Base-by-base conservation (phyloP, 2,888 invertebrate genomes). In the Perithous albicinctus region DNA sequence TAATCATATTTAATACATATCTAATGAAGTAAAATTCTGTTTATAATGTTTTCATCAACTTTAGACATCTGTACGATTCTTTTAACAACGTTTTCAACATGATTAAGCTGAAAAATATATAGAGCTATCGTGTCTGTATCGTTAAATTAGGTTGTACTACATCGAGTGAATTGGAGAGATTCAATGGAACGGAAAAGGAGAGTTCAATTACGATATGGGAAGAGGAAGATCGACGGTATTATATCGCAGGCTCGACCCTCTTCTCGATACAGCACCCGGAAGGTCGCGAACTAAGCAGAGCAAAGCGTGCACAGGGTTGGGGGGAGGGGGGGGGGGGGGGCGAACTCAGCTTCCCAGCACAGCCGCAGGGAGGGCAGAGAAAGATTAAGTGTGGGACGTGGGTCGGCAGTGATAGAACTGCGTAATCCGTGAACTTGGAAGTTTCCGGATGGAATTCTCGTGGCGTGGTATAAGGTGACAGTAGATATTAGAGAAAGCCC, bases 401-500 rank as follows among this genome's bases (percentile, higher is more conserved):
- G 91, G 89, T 89, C 87, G 86, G 85, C 87, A 88, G 88, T 89
- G 92, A 92, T 91, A 91, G 89, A 91, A 72, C 90, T 88, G 88
- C 90, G 89, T 92, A 92, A 92, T 92, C 92, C 91, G 43, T 72
- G 80, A 85, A 84, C 83, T 84, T 83, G 82, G 88, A 86, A 67
- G 80, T 70, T 73, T 61, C 26, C 46, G 35, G 54, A 26, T 20
- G 29, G 63, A 41, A 82, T 77, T 66, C 66, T 70, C 70, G 63
- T 74, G 70, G 78, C 74, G 82, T 74, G 86, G 87, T 86, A 85
- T 87, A 88, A 90, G 89, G 92, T 91, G 92, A 92, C 92, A 92
- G 91, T 88, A 91, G 92, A 92, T 92, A 92, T 90, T 89, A 89
- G 88, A 80, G 88, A 87, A 87, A 90, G 85, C 32, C 76, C n/a